A percentile compares a stretch with the other conserved stretches of the same genome.
Conservation (phyloP, 2,113 vertebrate genomes). For the Empidonax alnorum region DNA sequence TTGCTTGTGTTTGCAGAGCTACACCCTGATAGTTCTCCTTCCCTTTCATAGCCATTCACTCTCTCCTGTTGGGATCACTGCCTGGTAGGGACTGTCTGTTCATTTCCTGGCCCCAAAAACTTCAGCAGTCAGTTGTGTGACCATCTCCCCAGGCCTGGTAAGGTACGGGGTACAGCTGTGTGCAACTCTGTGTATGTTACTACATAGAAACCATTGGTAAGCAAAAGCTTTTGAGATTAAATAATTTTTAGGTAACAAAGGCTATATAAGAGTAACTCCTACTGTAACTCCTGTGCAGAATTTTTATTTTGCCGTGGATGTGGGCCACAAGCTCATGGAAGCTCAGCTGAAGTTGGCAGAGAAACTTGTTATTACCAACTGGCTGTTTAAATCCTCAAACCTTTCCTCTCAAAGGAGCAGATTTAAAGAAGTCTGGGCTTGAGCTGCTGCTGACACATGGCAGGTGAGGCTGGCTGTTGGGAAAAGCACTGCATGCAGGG, state of each 20-base stretch:
- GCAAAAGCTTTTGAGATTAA: not conserved
- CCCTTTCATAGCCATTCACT: not conserved
- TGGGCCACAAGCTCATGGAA: not conserved
- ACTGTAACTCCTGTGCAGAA: not conserved
- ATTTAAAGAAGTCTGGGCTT: not conserved
- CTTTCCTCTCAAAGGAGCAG: not conserved
- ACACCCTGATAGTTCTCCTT: not conserved
- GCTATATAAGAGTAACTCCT: not conserved
- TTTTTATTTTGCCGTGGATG: not conserved
- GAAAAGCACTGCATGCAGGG: not conserved
- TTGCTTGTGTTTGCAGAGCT: not conserved
- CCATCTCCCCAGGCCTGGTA: not conserved
- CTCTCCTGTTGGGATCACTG: not conserved
- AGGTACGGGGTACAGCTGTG: not conserved
- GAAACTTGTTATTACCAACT: not conserved
- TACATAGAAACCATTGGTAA: not conserved
- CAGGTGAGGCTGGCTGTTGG: not conserved
- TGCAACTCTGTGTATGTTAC: not conserved
- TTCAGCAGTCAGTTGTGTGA: not conserved
- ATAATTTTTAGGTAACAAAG: not conserved
- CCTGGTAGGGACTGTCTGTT: not conserved
- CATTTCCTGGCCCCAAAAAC: not conserved
- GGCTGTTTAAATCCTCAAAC: not conserved
- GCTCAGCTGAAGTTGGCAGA: not conserved
- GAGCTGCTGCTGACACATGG: not conserved